A percentile compares a stretch with the other conserved stretches of the same genome.
Evolutionary conservation across 2,113 vertebrate genomes (phyloP).

Genomic region (Zosterops japonicus): DNA sequence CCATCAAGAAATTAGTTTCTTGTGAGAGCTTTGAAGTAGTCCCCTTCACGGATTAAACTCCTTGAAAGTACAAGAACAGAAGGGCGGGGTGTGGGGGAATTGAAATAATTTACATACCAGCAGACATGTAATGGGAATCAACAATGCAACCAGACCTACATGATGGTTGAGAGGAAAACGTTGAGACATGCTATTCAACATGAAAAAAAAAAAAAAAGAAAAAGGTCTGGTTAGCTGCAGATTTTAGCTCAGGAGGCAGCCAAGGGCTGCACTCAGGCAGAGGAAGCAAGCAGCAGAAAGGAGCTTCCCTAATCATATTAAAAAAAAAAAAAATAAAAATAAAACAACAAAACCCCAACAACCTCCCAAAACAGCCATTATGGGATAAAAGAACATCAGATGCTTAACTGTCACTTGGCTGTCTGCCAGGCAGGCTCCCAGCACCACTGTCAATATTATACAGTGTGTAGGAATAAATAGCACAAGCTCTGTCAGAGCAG

Average conservation of each 20-base stretch:
- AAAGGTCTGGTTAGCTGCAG: slow-evolving; percentile 41
- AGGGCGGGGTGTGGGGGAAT: slow-evolving; percentile 47
- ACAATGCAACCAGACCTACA: slow-evolving; percentile 73
- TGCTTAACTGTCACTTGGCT: slow-evolving; percentile 38
- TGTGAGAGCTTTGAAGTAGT: slow-evolving; percentile 72
- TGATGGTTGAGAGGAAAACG: slow-evolving; percentile 69
- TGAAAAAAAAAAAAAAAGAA: background rate
- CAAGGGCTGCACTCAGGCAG: slow-evolving; percentile 46
- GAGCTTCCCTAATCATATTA: slow-evolving; percentile 34
- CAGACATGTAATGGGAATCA: slow-evolving; percentile 69
- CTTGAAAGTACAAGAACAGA: slow-evolving; percentile 70
- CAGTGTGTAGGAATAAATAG: background rate
- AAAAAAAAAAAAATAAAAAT: background rate
- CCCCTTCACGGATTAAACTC: slow-evolving; percentile 72
- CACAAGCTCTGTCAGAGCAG: background rate
- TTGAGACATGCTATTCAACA: slow-evolving; percentile 68
- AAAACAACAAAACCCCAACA: background rate
- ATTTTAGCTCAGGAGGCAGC: slow-evolving; percentile 59
- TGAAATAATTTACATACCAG: slow-evolving; percentile 74
- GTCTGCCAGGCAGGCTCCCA: slow-evolving; percentile 21
- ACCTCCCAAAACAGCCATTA: background rate
- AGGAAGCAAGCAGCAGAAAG: slow-evolving; percentile 57
- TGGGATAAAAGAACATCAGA: slow-evolving; percentile 33
- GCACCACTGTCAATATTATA: background rate
- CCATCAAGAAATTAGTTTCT: slow-evolving; percentile 71